phyloP scores from a whole-genome alignment of 2,113 vertebrate genomes.

The Pholis gunnellus region DNA sequence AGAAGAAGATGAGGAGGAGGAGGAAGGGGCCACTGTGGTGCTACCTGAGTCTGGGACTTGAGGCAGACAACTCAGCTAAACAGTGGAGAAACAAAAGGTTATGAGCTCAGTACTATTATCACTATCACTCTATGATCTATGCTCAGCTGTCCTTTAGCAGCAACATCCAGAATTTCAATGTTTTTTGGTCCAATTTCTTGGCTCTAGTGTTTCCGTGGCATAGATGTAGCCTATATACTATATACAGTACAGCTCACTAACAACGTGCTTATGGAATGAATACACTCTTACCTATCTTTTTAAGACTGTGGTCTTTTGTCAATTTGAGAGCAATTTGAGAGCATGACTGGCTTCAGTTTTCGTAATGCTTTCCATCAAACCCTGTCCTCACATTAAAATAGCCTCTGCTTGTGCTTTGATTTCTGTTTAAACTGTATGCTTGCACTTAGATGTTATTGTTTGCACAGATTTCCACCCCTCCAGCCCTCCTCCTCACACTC shows the following conservation, averaged over 20 bases:
- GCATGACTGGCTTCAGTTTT: too few species aligned
- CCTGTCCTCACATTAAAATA: neutral
- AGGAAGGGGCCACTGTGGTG: conserved; percentile 52
- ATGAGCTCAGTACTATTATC: neutral
- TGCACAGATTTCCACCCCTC: neutral
- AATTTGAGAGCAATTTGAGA: too few species aligned
- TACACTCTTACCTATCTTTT: too few species aligned
- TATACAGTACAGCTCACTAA: neutral
- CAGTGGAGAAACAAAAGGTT: conserved; percentile 9
- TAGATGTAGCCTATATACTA: neutral
- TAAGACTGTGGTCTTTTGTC: too few species aligned
- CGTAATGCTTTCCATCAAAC: neutral
- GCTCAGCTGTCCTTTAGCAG: neutral
- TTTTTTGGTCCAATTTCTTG: neutral
- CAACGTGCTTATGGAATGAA: neutral
- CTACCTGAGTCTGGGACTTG: conserved; percentile 53
- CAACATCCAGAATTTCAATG: neutral
- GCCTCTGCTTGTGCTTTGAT: neutral
- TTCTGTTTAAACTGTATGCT: neutral
- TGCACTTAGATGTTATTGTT: neutral
- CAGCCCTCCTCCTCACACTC: too few species aligned
- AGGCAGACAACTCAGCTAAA: conserved; percentile 91
- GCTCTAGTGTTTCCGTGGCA: neutral
- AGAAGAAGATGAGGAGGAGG: conserved; percentile 32
- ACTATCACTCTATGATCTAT: neutral